A percentile compares a stretch with the other conserved stretches of the same genome.
Conservation (phyloP, 2,888 invertebrate species). For the Neoascia interrupta region DNA sequence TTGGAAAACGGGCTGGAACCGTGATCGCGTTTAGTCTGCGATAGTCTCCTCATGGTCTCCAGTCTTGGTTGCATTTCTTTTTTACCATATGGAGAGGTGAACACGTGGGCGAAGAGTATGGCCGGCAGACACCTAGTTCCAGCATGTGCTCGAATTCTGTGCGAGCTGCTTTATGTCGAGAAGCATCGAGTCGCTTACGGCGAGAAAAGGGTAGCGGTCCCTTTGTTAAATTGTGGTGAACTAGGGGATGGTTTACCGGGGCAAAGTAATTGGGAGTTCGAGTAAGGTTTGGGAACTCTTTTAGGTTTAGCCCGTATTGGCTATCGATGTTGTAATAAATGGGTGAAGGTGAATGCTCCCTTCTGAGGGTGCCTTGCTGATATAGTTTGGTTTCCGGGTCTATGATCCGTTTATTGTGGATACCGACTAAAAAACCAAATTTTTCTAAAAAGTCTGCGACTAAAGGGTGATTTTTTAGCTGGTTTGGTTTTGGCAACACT, state of each 20-base stretch:
- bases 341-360: not conserved
- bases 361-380: not conserved
- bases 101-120: slow-evolving; percentile 2
- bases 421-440: no score
- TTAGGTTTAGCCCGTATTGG: not conserved
- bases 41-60: slow-evolving; percentile 20
- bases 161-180: no score
- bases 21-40: no score
- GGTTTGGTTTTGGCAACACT: no score
- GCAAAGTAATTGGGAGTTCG: not conserved
- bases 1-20: not conserved
- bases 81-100: no score
- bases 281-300: not conserved
- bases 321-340: not conserved
- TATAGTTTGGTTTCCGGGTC: not conserved
- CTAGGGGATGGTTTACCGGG: not conserved
- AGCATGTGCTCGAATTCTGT: no score
- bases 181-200: slow-evolving; percentile 7
- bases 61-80: not conserved
- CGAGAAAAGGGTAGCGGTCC: slow-evolving; percentile 6
- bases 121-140: slow-evolving; percentile 11
- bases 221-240: slow-evolving; percentile 16
- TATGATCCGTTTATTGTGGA: slow-evolving; percentile 2
- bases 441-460: slow-evolving; percentile 1
- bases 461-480: no score